phyloP scores from a whole-genome alignment of 2,888 invertebrate genomes.

The Marronus borbonicus region DNA sequence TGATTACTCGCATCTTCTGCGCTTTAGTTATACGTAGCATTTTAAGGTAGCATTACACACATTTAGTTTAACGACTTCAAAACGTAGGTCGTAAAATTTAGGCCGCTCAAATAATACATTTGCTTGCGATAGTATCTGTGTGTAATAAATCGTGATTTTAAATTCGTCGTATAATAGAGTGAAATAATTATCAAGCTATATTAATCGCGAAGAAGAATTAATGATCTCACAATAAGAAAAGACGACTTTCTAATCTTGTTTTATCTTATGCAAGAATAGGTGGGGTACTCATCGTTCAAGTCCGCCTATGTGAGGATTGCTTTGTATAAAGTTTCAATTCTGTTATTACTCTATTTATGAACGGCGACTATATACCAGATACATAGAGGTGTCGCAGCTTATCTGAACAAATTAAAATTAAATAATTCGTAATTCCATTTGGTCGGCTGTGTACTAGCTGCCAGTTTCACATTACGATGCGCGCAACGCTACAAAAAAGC shows the following conservation, averaged over 20 bases:
- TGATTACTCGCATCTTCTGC: too few relatives aligned
- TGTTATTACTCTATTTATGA: constrained; percentile 44
- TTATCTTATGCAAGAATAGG: neutral
- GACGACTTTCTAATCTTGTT: neutral
- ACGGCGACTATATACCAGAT: neutral
- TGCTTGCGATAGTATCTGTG: too few relatives aligned
- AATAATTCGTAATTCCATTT: constrained; percentile 59
- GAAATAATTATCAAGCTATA: neutral
- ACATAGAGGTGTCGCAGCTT: constrained; percentile 37
- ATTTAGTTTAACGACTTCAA: too few relatives aligned
- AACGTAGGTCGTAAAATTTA: too few relatives aligned
- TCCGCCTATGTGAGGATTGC: neutral
- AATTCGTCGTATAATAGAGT: neutral
- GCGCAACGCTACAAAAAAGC: constrained; percentile 58
- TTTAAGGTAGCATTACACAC: too few relatives aligned
- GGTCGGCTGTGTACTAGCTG: constrained; percentile 61
- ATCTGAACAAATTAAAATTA: constrained; percentile 54
- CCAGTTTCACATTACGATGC: constrained; percentile 58
- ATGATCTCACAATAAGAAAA: neutral
- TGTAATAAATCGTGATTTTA: neutral
- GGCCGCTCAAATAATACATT: too few relatives aligned
- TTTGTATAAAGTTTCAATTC: constrained; percentile 42
- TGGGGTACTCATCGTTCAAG: neutral
- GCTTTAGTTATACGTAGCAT: too few relatives aligned
- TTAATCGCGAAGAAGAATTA: constrained; percentile 1